A percentile compares a stretch with the other conserved stretches of the same genome.
These are phyloP conservation scores for Centropristis striata DNA, from an alignment of 2,113 vertebrate genomes.

Conservation along the genomic window DNA sequence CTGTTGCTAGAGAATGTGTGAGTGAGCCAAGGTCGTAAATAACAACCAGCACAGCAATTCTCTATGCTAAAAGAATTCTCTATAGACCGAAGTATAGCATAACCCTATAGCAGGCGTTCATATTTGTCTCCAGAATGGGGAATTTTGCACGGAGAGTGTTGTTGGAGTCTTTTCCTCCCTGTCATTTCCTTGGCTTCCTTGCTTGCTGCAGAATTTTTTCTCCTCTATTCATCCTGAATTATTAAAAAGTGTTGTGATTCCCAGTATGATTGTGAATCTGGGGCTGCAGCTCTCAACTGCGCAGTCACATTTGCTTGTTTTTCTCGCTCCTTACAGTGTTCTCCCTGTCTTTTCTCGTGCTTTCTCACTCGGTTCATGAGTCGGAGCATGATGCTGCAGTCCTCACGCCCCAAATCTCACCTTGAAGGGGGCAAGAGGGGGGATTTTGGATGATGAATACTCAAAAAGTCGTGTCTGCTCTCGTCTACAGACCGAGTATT, in stretches of 20 bases:
- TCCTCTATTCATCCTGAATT: slow-evolving; percentile 86
- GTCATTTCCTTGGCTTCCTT: slow-evolving; percentile 74
- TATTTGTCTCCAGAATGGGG: slow-evolving; percentile 35
- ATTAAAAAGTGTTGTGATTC: slow-evolving; percentile 90
- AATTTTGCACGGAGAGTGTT: slow-evolving; percentile 23
- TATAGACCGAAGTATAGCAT: slow-evolving; percentile 15
- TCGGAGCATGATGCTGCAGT: slow-evolving; percentile 57
- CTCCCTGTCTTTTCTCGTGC: slow-evolving; percentile 43
- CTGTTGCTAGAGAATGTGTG: slow-evolving; percentile 16
- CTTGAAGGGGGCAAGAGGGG: slow-evolving; percentile 53
- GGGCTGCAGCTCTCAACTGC: slow-evolving; percentile 82
- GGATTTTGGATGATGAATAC: slow-evolving; percentile 70
- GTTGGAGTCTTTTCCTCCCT: slow-evolving; percentile 54
- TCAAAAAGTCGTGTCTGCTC: slow-evolving; percentile 56
- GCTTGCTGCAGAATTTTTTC: slow-evolving; percentile 76
- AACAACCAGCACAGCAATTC: slow-evolving; percentile 32
- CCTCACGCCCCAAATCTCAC: slow-evolving; percentile 65
- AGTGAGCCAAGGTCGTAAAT: slow-evolving; percentile 33
- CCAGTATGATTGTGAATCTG: slow-evolving; percentile 87
- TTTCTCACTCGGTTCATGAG: slow-evolving; percentile 53
- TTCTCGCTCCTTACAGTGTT: slow-evolving; percentile 52
- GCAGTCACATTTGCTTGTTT: slow-evolving; percentile 80
- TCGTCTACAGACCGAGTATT: slow-evolving; percentile 61
- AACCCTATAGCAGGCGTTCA: slow-evolving; percentile 40
- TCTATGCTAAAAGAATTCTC: slow-evolving; percentile 23